phyloP scores from a whole-genome alignment of 2,888 invertebrate genomes.

The Lepeophtheirus nordmannii region DNA sequence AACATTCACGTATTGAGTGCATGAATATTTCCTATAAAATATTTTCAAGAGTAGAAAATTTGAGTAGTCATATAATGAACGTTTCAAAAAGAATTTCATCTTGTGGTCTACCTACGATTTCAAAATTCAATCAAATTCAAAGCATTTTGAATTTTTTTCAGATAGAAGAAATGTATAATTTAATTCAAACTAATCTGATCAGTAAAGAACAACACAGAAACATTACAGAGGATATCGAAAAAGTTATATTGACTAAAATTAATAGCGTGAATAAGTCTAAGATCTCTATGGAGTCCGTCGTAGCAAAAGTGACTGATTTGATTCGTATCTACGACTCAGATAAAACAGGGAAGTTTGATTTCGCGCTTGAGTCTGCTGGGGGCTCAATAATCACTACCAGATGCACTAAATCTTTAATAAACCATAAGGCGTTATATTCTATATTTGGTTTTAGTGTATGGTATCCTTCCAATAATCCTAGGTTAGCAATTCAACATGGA shows the following conservation, averaged over 20 bases:
- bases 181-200: not conserved
- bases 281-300: not conserved
- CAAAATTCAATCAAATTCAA: too few relatives aligned
- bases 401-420: slow-evolving; percentile 20
- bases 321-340: slow-evolving; percentile 21
- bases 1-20: too few relatives aligned
- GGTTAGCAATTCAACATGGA: slow-evolving; percentile 31
- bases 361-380: slow-evolving; percentile 23
- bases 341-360: slow-evolving; percentile 24
- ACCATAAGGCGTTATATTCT: slow-evolving; percentile 39
- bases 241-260: not conserved
- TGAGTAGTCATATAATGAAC: too few relatives aligned
- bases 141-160: not conserved
- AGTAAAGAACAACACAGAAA: not conserved
- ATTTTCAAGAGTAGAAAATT: too few relatives aligned
- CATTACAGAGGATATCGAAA: too few relatives aligned
- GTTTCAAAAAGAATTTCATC: too few relatives aligned
- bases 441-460: slow-evolving; percentile 76
- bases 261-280: not conserved
- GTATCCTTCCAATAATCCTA: slow-evolving; percentile 45
- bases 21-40: too few relatives aligned
- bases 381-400: slow-evolving; percentile 14
- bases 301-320: not conserved
- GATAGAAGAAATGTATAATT: not conserved
- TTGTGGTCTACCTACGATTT: too few relatives aligned